Base-by-base conservation (phyloP, 2,113 vertebrate species). In the Gymnobelideus leadbeateri region DNA sequence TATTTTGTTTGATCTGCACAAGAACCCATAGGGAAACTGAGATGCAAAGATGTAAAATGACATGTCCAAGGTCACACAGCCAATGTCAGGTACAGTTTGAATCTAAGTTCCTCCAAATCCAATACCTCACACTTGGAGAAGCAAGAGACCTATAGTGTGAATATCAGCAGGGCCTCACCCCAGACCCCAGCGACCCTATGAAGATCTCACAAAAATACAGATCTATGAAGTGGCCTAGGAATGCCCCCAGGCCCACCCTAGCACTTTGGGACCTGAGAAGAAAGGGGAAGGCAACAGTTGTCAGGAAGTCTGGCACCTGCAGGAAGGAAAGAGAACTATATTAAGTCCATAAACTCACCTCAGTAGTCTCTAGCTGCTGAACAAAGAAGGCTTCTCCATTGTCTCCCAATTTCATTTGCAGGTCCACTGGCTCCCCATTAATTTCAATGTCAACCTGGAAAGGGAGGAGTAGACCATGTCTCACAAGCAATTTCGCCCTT, bases 311-410 rank as follows among this genome's bases (percentile, higher is more conserved):
- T 93, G 95, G 96, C 93, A 89, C 93, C 96, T 96, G 95, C 4
- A 96, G 96, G 94, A 94, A 97, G 16, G n/a, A 84, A 43, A 19
- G 68, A 84, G n/a, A 21, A 21, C 2, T 84, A 23, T n/a, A 84
- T 84, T 43, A 84, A n/a, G 68, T 6, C 19, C 26, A 47, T 14
- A 11, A 50, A 16, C 96, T 96, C n/a, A 99, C 99, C 98, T 99
- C 98, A 93, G 97, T 97, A 14, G 99, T 99, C 91, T 99, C 99
- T 4, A 97, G 98, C 97, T 99, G 99, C 96, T 99, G 99, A 43
- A 99, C 98, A 7, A 99, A 99, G 98, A 99, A 99, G 54, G 99
- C 99, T 96, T 99, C 99, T 94, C 99, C 99, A 3, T 99, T 99
- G 97, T 99, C 99, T 25, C 99, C 99, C 84, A 99, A 98, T 98